Evolutionary conservation across 2,113 vertebrate genomes (phyloP).

Genomic region (Sturnus vulgaris): DNA sequence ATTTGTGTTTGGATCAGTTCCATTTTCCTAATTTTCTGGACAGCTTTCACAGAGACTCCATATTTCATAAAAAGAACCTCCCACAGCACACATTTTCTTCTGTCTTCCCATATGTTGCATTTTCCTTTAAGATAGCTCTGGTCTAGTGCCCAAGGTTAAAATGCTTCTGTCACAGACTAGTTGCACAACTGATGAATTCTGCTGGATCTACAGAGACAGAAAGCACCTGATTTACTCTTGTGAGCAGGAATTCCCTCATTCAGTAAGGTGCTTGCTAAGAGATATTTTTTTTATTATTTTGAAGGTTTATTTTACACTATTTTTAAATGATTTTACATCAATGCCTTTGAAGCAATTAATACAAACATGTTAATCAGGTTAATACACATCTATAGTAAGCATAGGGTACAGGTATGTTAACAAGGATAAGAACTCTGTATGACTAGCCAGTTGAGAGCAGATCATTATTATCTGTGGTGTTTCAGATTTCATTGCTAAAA

Average conservation of each 20-base stretch:
- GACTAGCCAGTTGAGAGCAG: background rate
- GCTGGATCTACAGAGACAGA: background rate
- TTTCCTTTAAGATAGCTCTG: background rate
- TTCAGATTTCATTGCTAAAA: background rate
- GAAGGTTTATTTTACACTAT: background rate
- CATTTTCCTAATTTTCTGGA: constrained; percentile 9
- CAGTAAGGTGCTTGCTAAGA: background rate
- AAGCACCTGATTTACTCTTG: background rate
- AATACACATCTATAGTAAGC: background rate
- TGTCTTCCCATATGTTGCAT: constrained; percentile 25
- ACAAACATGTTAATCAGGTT: background rate
- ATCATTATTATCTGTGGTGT: background rate
- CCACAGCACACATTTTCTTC: constrained; percentile 30
- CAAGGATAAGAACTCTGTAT: background rate
- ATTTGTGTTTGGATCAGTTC: constrained; percentile 6
- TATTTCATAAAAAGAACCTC: constrained; percentile 49
- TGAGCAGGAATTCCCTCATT: background rate
- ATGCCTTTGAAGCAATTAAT: background rate
- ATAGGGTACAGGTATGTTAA: background rate
- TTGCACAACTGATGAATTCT: background rate
- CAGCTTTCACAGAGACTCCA: background rate
- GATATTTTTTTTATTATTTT: background rate
- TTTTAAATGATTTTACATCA: background rate
- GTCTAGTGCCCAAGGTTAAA: background rate
- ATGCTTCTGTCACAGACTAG: background rate